Evolutionary conservation across 35 echinoderm and acorn worm genomes (phyloP).

Genomic region (Ptychodera flava): DNA sequence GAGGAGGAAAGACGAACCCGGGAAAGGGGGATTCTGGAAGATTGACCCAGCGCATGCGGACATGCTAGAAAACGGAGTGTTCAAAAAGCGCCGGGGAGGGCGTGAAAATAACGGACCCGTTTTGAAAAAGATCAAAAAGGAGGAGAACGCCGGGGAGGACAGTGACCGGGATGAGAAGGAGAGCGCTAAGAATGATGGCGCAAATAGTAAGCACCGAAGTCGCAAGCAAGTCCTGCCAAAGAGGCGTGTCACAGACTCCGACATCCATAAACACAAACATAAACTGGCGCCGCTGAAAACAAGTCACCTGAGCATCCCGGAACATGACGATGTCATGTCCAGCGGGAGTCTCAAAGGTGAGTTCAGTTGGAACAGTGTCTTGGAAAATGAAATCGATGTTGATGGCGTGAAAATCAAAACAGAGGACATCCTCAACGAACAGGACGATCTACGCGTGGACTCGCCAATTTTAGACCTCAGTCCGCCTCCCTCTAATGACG

Average conservation of each 20-base stretch:
- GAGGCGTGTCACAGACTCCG: slow-evolving; percentile 8
- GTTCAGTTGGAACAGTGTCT: slow-evolving; percentile 74
- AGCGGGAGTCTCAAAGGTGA: slow-evolving; percentile 65
- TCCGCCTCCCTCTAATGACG: slow-evolving; percentile 68
- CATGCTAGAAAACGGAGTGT: slow-evolving; percentile 83
- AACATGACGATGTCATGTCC: slow-evolving; percentile 55
- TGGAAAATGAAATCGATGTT: slow-evolving; percentile 81
- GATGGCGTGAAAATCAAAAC: slow-evolving; percentile 83
- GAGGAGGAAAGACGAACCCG: slow-evolving; percentile 91
- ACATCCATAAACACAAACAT: neutral
- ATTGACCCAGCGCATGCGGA: slow-evolving; percentile 96
- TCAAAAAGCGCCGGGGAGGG: slow-evolving; percentile 69
- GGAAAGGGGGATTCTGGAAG: slow-evolving; percentile 98
- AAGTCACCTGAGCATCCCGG: neutral
- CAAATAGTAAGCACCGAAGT: slow-evolving; percentile 22
- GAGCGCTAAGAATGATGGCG: neutral
- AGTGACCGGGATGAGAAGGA: neutral
- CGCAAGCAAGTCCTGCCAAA: slow-evolving; percentile 54
- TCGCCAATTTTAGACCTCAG: slow-evolving; percentile 45
- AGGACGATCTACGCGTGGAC: neutral
- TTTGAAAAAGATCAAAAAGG: neutral
- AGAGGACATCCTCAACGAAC: slow-evolving; percentile 59
- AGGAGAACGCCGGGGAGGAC: neutral
- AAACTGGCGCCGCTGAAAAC: neutral
- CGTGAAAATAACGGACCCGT: neutral